Conservation (phyloP, 1,140 invertebrate genomes). For the Microvelia longipes region DNA sequence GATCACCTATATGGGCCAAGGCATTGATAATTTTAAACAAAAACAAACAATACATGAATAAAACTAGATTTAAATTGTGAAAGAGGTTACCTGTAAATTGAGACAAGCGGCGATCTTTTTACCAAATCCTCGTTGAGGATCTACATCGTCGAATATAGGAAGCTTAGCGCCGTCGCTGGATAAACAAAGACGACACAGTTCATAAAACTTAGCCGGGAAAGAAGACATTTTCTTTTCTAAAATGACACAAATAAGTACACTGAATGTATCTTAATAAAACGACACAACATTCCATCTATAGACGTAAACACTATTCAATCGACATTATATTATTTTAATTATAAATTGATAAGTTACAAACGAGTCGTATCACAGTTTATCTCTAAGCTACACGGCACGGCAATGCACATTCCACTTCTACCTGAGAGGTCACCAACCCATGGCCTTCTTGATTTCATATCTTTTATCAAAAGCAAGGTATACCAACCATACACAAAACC, state of each 20-base stretch:
- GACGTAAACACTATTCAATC: not conserved
- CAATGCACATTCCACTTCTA: conserved; percentile 8
- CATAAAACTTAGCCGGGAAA: conserved; percentile 51
- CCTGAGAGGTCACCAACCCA: conserved; percentile 1
- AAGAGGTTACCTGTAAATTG: not conserved
- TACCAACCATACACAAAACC: not conserved
- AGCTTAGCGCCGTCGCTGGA: conserved; percentile 45
- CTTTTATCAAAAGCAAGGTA: not conserved
- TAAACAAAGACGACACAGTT: conserved; percentile 50
- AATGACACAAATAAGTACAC: conserved; percentile 1
- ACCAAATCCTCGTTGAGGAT: conserved; percentile 41
- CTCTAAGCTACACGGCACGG: conserved; percentile 6
- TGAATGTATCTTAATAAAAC: not conserved
- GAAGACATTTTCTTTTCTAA: conserved; percentile 35
- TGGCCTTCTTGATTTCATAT: not conserved
- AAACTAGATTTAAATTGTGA: not conserved
- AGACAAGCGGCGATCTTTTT: conserved; percentile 36
- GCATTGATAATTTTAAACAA: conserved; percentile 12
- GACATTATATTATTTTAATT: not conserved
- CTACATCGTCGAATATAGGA: conserved; percentile 48
- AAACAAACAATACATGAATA: not conserved
- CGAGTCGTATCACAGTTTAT: conserved; percentile 7
- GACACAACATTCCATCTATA: conserved; percentile 4
- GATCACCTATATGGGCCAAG: conserved; percentile 15
- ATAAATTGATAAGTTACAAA: conserved; percentile 13